These are phyloP conservation scores for Ips nitidus DNA, from an alignment of 1,140 invertebrate species.

Conservation along the genomic window DNA sequence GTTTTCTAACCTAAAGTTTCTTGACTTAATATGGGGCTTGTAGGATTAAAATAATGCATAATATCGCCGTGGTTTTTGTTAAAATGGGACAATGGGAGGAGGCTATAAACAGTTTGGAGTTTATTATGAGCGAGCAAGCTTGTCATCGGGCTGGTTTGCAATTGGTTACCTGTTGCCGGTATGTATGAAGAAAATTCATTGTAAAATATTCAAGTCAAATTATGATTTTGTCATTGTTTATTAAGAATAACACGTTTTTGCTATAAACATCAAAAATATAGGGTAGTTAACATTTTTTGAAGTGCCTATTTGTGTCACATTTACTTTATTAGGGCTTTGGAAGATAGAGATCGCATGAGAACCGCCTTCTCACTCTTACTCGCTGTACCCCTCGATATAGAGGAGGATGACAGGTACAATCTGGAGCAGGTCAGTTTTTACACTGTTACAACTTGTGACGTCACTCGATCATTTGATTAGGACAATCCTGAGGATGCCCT, in stretches of 20 bases:
- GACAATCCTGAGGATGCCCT: slow-evolving; percentile 73
- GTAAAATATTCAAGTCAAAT: neutral
- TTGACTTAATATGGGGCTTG: slow-evolving; percentile 1
- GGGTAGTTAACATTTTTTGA: no score
- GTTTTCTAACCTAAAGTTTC: neutral
- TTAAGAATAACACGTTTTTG: no score
- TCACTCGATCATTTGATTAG: slow-evolving; percentile 47
- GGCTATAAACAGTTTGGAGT: slow-evolving; percentile 95
- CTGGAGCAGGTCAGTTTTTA: slow-evolving; percentile 43
- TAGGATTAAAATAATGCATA: slow-evolving; percentile 97
- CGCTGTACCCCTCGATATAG: slow-evolving; percentile 80
- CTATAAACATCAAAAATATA: no score
- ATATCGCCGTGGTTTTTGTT: slow-evolving; percentile 94
- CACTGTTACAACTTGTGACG: neutral
- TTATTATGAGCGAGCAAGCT: slow-evolving; percentile 94
- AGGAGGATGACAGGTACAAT: slow-evolving; percentile 80
- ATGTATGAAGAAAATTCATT: neutral
- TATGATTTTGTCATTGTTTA: no score
- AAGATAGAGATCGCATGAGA: slow-evolving; percentile 94
- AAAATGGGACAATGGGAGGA: slow-evolving; percentile 95
- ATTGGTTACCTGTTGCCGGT: slow-evolving; percentile 84
- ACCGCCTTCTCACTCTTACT: slow-evolving; percentile 87
- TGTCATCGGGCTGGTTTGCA: slow-evolving; percentile 85
- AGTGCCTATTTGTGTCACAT: no score
- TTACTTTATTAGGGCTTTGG: slow-evolving; percentile 66